Evolutionary conservation across 2,797 vertebrate species (phyloP).

Genomic region (Tragopan temminckii): DNA sequence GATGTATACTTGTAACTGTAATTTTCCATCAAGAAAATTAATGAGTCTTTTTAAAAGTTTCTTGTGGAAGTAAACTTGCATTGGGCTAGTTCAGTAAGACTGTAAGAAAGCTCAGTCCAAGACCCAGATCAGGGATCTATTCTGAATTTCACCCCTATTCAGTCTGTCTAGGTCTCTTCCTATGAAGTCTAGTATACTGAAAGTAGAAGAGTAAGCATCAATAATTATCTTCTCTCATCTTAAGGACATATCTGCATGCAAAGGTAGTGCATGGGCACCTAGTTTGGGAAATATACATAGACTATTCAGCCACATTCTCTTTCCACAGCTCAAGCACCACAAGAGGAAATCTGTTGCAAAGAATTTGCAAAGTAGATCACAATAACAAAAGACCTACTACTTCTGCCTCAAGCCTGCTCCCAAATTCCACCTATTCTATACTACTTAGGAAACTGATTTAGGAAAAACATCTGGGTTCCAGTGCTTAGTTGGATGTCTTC

Average conservation of each 20-base stretch:
- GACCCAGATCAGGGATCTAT: background rate
- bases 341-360: background rate
- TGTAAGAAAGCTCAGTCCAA: background rate
- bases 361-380: background rate
- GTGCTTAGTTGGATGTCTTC: background rate
- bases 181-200: background rate
- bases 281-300: background rate
- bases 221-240: background rate
- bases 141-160: background rate
- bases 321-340: background rate
- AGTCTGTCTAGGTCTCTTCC: fast-evolving
- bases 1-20: background rate
- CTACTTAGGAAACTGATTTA: background rate
- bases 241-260: background rate
- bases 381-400: background rate
- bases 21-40: background rate
- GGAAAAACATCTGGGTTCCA: background rate
- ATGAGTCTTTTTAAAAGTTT: background rate
- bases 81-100: background rate
- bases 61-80: background rate
- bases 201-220: background rate
- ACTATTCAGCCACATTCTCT: background rate
- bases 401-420: background rate
- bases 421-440: background rate
- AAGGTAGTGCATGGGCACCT: background rate